Percentiles rank a stretch among this genome's conserved stretches.
These are phyloP conservation scores for Gallinago paraguaiae DNA, from an alignment of 2,113 vertebrate genomes.

Conservation along the genomic window DNA sequence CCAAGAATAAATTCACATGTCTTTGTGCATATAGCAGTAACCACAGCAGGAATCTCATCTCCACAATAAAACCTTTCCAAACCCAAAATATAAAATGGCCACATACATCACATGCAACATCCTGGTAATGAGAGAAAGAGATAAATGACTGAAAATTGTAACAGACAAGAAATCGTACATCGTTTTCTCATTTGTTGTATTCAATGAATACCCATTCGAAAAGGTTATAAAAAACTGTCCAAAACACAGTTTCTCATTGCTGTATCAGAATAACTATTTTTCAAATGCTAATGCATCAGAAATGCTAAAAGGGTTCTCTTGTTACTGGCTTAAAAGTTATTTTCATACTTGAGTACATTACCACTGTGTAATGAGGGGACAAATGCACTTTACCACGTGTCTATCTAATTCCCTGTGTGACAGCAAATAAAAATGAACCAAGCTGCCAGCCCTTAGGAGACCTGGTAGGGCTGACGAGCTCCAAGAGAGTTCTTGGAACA, in stretches of 20 bases:
- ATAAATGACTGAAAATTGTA: neutral
- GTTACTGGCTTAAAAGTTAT: neutral
- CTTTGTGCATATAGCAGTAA: neutral
- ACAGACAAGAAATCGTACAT: neutral
- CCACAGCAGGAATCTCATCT: neutral
- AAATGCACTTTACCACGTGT: neutral
- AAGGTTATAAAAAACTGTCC: neutral
- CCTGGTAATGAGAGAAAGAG: neutral
- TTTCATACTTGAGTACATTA: neutral
- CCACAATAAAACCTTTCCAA: constrained; percentile 5
- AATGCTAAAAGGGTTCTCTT: constrained; percentile 12
- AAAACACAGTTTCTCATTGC: neutral
- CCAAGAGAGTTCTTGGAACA: neutral
- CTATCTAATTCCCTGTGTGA: neutral
- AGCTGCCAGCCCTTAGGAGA: neutral
- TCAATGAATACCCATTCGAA: neutral
- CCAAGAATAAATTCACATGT: neutral
- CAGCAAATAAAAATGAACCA: neutral
- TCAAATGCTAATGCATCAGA: neutral
- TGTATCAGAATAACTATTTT: neutral
- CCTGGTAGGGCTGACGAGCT: neutral
- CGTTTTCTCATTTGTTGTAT: neutral
- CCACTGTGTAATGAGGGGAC: neutral
- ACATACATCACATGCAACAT: neutral
- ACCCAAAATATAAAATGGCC: neutral